Percentiles rank a stretch among this genome's conserved stretches.
phyloP scores from a whole-genome alignment of 2,113 vertebrate genomes.

The Chlamydotis undulata region DNA sequence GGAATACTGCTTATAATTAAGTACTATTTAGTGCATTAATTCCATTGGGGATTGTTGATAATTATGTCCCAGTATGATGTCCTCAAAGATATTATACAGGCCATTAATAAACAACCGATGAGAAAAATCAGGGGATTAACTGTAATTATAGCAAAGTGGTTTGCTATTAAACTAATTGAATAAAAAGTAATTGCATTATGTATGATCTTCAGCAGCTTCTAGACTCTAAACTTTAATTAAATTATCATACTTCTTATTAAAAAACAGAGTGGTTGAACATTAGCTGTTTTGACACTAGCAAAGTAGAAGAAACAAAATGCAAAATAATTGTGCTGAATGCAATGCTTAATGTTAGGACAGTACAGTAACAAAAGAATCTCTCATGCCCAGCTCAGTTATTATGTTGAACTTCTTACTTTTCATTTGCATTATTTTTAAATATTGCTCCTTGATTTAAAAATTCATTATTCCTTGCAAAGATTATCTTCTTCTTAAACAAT shows the following conservation, averaged over 20 bases:
- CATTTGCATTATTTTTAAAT: conserved; percentile 25
- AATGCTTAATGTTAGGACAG: neutral
- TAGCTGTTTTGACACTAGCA: conserved; percentile 58
- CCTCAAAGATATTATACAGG: conserved; percentile 64
- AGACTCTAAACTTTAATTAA: conserved; percentile 77
- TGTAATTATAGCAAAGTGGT: conserved; percentile 73
- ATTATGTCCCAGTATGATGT: conserved; percentile 73
- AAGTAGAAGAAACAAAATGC: conserved; percentile 3
- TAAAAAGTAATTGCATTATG: conserved; percentile 78
- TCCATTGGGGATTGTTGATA: conserved; percentile 44
- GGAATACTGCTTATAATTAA: conserved; percentile 29
- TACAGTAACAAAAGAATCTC: neutral
- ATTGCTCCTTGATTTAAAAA: conserved; percentile 26
- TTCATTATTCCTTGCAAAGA: neutral
- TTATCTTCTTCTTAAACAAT: conserved; percentile 15
- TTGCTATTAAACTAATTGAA: conserved; percentile 76
- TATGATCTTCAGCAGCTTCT: conserved; percentile 66
- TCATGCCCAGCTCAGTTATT: neutral
- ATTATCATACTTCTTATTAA: conserved; percentile 69
- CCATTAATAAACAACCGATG: conserved; percentile 70
- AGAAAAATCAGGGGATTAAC: conserved; percentile 71
- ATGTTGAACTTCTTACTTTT: neutral
- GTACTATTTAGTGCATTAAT: conserved; percentile 63
- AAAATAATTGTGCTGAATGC: neutral
- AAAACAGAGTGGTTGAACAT: conserved; percentile 43